These are phyloP conservation scores for Proterorhinus semilunaris DNA, from an alignment of 2,113 vertebrate species.

Conservation along the genomic window DNA sequence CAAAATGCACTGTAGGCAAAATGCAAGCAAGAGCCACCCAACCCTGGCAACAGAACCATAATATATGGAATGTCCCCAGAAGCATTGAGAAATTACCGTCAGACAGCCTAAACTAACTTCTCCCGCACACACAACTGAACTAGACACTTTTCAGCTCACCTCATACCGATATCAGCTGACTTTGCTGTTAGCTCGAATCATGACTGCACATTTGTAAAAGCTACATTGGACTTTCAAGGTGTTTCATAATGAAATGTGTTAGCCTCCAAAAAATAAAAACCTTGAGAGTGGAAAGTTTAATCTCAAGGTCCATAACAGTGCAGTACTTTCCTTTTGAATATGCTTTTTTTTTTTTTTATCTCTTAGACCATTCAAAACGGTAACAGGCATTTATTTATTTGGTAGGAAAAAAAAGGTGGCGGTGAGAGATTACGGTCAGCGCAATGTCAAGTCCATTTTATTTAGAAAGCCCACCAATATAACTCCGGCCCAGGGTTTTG, in stretches of 20 bases:
- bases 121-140: too few relatives aligned
- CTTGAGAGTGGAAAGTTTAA: neutral
- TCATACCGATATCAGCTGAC: too few relatives aligned
- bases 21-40: too few relatives aligned
- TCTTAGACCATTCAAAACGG: neutral
- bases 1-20: too few relatives aligned
- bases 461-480: neutral
- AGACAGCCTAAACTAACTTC: too few relatives aligned
- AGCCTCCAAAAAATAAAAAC: neutral
- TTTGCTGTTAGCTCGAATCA: neutral
- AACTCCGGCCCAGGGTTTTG: neutral
- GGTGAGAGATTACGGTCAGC: neutral
- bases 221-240: neutral
- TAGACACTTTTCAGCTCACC: neutral
- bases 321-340: neutral
- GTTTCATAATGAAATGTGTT: neutral
- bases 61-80: too few relatives aligned
- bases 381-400: neutral
- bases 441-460: conserved; percentile 7
- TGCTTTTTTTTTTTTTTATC: too few relatives aligned
- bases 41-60: too few relatives aligned
- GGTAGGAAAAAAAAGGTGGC: neutral
- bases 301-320: neutral
- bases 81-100: too few relatives aligned
- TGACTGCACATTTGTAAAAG: neutral